Evolutionary conservation across 2,113 vertebrate species (phyloP).

Genomic region (Chamaea fasciata): DNA sequence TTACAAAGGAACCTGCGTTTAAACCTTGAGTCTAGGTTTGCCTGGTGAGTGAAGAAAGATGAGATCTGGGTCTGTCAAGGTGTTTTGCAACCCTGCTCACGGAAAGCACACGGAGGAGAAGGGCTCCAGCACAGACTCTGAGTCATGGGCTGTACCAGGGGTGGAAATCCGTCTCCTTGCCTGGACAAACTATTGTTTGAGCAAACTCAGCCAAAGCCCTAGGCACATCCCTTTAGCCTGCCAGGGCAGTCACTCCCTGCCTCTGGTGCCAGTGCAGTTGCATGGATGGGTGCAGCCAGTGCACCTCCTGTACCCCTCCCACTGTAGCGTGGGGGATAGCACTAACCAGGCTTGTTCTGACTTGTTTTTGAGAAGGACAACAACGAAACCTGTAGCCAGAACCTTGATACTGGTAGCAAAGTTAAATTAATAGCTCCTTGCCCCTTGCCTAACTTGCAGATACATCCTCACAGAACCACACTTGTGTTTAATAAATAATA

Average conservation of each 20-base stretch:
- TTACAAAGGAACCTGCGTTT: not conserved
- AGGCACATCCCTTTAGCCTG: slow-evolving; percentile 13
- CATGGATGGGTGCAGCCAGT: not conserved
- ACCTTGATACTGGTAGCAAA: not conserved
- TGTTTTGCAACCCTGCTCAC: not conserved
- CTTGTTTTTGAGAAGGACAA: not conserved
- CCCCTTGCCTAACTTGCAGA: not conserved
- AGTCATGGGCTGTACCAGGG: not conserved
- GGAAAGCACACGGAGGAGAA: not conserved
- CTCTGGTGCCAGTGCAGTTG: not conserved
- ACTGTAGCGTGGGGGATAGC: not conserved
- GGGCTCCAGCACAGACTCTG: not conserved
- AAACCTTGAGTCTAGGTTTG: not conserved
- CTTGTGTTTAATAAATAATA: not conserved
- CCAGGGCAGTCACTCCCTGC: slow-evolving; percentile 16
- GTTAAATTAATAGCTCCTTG: not conserved
- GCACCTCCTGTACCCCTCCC: not conserved
- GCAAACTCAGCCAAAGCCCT: slow-evolving; percentile 7
- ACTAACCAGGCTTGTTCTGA: not conserved
- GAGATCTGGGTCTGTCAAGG: not conserved
- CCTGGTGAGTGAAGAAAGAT: not conserved
- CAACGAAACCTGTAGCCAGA: not conserved
- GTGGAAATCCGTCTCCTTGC: not conserved
- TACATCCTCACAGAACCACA: not conserved
- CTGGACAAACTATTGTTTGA: slow-evolving; percentile 31